A percentile compares a stretch with the other conserved stretches of the same genome.
Conservation (phyloP, 2,797 vertebrate genomes). For the Etheostoma perlongum region DNA sequence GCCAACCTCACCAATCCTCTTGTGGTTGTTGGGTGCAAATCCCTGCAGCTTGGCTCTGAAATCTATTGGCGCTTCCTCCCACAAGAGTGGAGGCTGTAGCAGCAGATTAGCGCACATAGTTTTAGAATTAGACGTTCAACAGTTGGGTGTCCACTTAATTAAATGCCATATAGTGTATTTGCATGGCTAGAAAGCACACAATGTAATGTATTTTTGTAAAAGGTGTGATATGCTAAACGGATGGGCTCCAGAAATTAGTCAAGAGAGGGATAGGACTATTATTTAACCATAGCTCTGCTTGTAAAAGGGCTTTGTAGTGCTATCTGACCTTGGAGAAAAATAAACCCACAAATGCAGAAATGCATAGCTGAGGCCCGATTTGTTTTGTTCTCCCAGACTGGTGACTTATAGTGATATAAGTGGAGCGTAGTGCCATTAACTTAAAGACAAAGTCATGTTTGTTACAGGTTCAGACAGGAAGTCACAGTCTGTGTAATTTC, state of each 20-base stretch:
- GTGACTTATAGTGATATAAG: constrained; percentile 27
- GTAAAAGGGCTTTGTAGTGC: neutral
- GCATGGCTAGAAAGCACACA: neutral
- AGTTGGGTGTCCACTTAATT: neutral
- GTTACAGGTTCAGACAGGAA: constrained; percentile 72
- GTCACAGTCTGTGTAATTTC: constrained; percentile 65
- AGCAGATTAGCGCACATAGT: constrained; percentile 1
- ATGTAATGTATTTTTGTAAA: constrained; percentile 4
- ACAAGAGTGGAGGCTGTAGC: neutral
- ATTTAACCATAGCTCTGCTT: neutral
- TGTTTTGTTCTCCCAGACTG: constrained; percentile 34
- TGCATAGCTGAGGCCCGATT: neutral
- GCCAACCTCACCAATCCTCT: neutral
- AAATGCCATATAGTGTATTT: neutral
- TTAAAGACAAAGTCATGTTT: constrained; percentile 69
- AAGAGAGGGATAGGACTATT: neutral
- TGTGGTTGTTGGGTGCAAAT: constrained; percentile 7
- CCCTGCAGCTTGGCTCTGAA: neutral
- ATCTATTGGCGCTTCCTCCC: neutral
- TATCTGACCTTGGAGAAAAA: neutral
- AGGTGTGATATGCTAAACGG: neutral
- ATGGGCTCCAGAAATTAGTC: neutral
- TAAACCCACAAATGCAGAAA: neutral
- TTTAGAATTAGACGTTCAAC: neutral
- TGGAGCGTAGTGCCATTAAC: constrained; percentile 16